Base-by-base conservation (phyloP, 2,888 invertebrate species). In the Agonum fuliginosum region DNA sequence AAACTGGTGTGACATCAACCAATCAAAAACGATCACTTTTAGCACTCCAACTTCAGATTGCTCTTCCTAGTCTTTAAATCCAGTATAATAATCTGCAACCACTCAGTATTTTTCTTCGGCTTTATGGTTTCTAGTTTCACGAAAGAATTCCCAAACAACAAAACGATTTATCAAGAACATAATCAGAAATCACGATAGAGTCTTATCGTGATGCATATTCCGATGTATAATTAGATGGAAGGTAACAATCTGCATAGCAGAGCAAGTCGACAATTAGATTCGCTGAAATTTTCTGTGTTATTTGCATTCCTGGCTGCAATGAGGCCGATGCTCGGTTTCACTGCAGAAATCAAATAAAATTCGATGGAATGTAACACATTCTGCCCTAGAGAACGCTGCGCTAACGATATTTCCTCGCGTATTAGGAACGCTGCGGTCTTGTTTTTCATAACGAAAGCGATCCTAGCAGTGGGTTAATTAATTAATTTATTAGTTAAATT, bases 251-350 rank as follows among this genome's bases (percentile, higher is more conserved):
- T 54, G 22, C 54, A 54, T 54, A 54, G 24, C 51, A 54, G 54
- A 12, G 8, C n/a, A 14, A 51, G 51, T 22, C 58, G 17, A 62
- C 58, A 62, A 62, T 62, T 62, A 62, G 27, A 62, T 27, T 62
- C 54, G 27, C 30, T 62, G 58, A 30, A 34, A 58, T 58, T 14
- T 51, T 8, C 37, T 37, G 37, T 37, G 12, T 37, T 37, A 37
- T 37, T 37, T 37, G 37, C 37, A 37, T 37, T 37, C 37, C 37
- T n/a, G n/a, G n/a, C n/a, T 24, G 54, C 54, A 54, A 54, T 54
- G 54, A 54, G 54, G 54, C 54, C 22, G 24, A 24, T 54, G 54
- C 24, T 24, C 22, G 24, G 54, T 54, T 54, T 54, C 54, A 54
- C 54, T 54, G 20, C 20, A n/a, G 20, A 6, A 5, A 22, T 24